A percentile compares a stretch with the other conserved stretches of the same genome.
phyloP scores from a whole-genome alignment of 1,140 invertebrate genomes.

The Teleogryllus occipitalis region DNA sequence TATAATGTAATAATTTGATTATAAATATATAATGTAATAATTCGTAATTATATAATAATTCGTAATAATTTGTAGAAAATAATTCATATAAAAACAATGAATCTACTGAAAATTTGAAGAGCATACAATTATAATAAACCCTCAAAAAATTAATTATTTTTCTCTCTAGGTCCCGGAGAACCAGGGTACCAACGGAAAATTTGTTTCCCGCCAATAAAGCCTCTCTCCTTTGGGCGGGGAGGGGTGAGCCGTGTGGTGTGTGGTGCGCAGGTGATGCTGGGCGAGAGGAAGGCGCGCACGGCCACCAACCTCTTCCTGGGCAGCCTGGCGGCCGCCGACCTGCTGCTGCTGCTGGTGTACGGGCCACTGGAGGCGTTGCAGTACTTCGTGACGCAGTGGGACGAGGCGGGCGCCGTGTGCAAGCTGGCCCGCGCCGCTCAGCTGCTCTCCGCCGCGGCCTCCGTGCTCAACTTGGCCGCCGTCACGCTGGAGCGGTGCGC shows the following conservation, averaged over 20 bases:
- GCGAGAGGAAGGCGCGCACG: conserved; percentile 29
- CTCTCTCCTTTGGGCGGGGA: no score
- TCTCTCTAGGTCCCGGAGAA: no score
- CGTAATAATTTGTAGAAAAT: no score
- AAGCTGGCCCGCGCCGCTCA: conserved; percentile 36
- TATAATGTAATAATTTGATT: no score
- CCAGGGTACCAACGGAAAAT: no score
- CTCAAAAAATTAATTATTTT: no score
- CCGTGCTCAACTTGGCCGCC: conserved; percentile 37
- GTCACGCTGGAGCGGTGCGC: conserved; percentile 39
- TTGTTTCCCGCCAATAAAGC: no score
- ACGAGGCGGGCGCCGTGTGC: conserved; percentile 34
- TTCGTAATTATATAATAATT: no score
- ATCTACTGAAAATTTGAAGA: no score
- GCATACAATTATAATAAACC: no score
- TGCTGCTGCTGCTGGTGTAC: conserved; percentile 38
- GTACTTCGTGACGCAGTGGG: conserved; percentile 36
- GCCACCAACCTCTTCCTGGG: conserved; percentile 32
- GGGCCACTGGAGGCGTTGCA: conserved; percentile 37
- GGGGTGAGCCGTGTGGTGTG: conserved; percentile 25
- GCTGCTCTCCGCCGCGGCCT: conserved; percentile 35
- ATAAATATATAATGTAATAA: no score
- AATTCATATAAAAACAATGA: no score
- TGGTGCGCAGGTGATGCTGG: conserved; percentile 30
- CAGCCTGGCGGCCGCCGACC: conserved; percentile 37